Conservation (phyloP, 2,113 vertebrate genomes). For the Amazona vittata region DNA sequence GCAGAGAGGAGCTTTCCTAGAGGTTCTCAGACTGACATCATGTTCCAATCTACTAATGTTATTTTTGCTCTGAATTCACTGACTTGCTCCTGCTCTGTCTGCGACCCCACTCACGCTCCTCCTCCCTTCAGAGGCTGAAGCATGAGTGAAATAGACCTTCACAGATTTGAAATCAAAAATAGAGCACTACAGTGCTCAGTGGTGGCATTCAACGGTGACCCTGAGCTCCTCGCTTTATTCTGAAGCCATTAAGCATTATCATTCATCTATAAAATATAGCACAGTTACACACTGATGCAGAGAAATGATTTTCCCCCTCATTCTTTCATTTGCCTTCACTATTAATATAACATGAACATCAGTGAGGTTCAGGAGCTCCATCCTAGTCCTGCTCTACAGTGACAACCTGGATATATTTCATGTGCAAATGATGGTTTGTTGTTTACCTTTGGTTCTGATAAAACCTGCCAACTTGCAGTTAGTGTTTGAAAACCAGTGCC, state of each 20-base stretch:
- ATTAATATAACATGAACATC: neutral
- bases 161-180: constrained; percentile 42
- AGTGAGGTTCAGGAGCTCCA: neutral
- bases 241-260: constrained; percentile 28
- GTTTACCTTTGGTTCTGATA: neutral
- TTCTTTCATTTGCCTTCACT: neutral
- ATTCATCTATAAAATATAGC: constrained; percentile 43
- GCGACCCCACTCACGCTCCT: neutral
- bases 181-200: neutral
- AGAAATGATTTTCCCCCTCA: neutral
- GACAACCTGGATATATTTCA: neutral
- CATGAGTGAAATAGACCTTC: constrained; percentile 53
- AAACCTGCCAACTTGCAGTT: neutral
- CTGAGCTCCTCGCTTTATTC: neutral
- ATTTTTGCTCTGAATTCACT: constrained; percentile 12
- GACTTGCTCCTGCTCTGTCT: neutral
- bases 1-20: neutral
- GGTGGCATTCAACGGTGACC: neutral
- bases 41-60: neutral
- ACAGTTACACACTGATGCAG: constrained; percentile 12
- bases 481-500: neutral
- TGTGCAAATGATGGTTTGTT: neutral
- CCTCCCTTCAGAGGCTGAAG: neutral
- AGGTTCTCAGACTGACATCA: neutral
- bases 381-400: neutral